Evolutionary conservation across 2,113 vertebrate genomes (phyloP), one percentile per base, ranked within the genome.

Genomic region (Struthio camelus): DNA sequence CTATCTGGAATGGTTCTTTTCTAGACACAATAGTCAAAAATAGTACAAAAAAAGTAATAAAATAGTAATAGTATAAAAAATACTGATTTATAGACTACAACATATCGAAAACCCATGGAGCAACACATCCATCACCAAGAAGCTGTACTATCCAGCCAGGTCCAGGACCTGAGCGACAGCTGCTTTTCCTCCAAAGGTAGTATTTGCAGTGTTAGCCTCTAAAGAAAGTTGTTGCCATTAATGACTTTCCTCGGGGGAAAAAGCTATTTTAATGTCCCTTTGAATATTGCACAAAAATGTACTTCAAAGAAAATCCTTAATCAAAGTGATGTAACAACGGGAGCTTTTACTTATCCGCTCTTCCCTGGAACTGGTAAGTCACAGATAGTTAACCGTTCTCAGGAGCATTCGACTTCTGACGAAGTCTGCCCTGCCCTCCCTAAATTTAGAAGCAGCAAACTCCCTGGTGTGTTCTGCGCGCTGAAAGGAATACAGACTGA

Each of bases 301-400:
- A 40, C 71, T 87, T 93, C 70, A 94, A 93, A 94, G 75, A 67
- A 79, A 94, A 83, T 90, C 16, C 46, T 90, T 85, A 88, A 79
- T 94, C 56, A 65, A 85, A 90, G 40, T 54, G 58, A 51, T 73
- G 14, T 56, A 90, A 91, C 48, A 79, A 78, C 64, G 54, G 24
- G 14, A 75, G 9, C 85, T 80, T 91, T 93, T 95, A 38, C 51
- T 90, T 91, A 93, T 80, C 36, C 66, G 22, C 30, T 80, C 0
- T 0, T 24, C 72, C 67, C 20, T 78, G 59, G 18, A 80, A 87
- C 6, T 54, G 30, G 2, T 77, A 80, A 77, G 44, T 85, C 75
- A 82, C 30, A 58, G 53, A 25, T 28, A 89, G 44, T 80, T 58
- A 89, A 73, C 58, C 3, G 13, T 92, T 94, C 38, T 61, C 70